These are phyloP conservation scores for Apoderus coryli DNA, from an alignment of 2,888 invertebrate species.

Conservation along the genomic window DNA sequence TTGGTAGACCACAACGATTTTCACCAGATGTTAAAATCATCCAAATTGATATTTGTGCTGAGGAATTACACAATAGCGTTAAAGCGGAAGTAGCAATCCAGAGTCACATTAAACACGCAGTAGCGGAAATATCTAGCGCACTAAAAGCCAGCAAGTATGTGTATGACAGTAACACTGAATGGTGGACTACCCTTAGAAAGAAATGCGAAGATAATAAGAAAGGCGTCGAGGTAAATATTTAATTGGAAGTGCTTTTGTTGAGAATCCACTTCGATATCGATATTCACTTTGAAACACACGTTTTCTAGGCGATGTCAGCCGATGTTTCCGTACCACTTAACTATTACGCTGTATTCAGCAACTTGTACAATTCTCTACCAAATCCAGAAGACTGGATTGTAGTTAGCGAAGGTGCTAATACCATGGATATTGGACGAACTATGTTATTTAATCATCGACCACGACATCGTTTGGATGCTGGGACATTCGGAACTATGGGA, in stretches of 20 bases:
- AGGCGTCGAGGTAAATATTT: conserved; percentile 46
- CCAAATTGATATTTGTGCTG: conserved; percentile 73
- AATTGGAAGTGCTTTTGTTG: neutral
- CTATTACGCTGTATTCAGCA: conserved; percentile 85
- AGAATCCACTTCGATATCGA: neutral
- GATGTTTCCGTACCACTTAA: conserved; percentile 69
- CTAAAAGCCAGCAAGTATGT: conserved; percentile 41
- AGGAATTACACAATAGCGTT: conserved; percentile 87
- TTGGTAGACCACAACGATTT: conserved; percentile 80
- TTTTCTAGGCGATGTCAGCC: conserved; percentile 46
- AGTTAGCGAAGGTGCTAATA: conserved; percentile 95
- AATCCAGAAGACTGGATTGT: conserved; percentile 78
- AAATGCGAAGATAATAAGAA: conserved; percentile 61
- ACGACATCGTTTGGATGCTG: conserved; percentile 84
- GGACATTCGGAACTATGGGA: conserved; percentile 95
- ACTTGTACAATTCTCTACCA: conserved; percentile 62
- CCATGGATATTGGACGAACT: conserved; percentile 94
- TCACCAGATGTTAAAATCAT: conserved; percentile 72
- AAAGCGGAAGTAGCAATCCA: conserved; percentile 65
- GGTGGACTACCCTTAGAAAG: conserved; percentile 62
- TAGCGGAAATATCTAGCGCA: conserved; percentile 44
- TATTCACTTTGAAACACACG: too few relatives aligned
- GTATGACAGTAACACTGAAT: conserved; percentile 41
- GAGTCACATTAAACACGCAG: conserved; percentile 68
- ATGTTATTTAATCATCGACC: conserved; percentile 73